A percentile compares a stretch with the other conserved stretches of the same genome.
Evolutionary conservation across 1,140 invertebrate species (phyloP).

Genomic region (Metopolophium dirhodum): DNA sequence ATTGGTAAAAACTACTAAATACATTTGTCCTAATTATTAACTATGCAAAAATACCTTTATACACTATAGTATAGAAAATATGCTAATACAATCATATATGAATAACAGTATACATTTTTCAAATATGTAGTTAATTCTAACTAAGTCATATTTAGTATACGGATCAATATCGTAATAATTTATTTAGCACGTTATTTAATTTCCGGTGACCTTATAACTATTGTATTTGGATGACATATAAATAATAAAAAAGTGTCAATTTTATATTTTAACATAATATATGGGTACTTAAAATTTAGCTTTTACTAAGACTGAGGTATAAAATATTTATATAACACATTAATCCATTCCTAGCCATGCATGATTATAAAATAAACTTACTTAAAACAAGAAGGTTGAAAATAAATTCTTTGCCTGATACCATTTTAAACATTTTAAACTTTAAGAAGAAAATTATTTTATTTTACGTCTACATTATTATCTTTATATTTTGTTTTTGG

Average conservation of each 20-base stretch:
- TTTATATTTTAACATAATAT: neutral
- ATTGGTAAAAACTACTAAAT: neutral
- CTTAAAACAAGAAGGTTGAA: neutral
- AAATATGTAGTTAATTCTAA: no score
- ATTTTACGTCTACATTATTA: neutral
- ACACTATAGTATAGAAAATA: neutral
- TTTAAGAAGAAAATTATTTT: neutral
- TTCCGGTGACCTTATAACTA: neutral
- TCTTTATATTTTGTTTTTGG: neutral
- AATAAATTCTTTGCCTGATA: neutral
- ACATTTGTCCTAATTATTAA: neutral
- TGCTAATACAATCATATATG: neutral
- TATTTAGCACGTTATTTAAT: constrained; percentile 28
- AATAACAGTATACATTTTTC: no score
- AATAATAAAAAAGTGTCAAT: neutral
- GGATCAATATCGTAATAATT: constrained; percentile 29
- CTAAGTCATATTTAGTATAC: neutral
- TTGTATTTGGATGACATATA: neutral
- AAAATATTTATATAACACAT: neutral
- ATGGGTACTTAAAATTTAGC: neutral
- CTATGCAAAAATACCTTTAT: neutral
- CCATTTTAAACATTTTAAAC: neutral
- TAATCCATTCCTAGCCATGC: neutral
- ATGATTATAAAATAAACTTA: neutral
- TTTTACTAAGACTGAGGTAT: neutral